phyloP scores from a whole-genome alignment of 2,888 invertebrate species.

The Lasioglossum lativentre region DNA sequence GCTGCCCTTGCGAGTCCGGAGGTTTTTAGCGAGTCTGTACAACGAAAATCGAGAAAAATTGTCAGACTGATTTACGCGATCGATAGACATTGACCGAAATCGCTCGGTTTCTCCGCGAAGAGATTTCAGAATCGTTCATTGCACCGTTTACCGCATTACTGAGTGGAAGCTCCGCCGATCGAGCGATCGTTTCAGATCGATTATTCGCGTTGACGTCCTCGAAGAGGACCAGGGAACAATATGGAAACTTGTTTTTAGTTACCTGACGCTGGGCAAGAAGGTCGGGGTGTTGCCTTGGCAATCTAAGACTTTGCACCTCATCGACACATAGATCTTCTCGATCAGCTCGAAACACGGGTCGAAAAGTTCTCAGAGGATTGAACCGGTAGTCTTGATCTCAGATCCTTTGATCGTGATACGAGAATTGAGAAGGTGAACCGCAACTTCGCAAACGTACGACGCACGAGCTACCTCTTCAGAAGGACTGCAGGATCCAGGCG shows the following conservation, averaged over 20 bases:
- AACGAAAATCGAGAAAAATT: background rate
- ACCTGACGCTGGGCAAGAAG: constrained; percentile 83
- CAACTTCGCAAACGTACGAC: constrained; percentile 1
- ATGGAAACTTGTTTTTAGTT: constrained; percentile 55
- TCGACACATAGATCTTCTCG: constrained; percentile 81
- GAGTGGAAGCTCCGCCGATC: background rate
- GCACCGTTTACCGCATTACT: background rate
- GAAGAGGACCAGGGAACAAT: background rate
- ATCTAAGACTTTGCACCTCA: constrained; percentile 83
- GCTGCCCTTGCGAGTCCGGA: constrained; percentile 93
- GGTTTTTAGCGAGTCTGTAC: constrained; percentile 92
- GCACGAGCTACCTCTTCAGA: constrained; percentile 20
- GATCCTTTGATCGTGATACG: background rate
- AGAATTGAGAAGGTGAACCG: background rate
- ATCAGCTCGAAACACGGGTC: constrained; percentile 35
- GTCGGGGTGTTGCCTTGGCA: constrained; percentile 83
- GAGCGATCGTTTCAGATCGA: background rate
- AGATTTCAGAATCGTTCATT: background rate
- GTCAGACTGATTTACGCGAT: background rate
- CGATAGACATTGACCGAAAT: background rate
- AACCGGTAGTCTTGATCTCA: background rate
- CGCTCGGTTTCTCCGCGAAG: background rate
- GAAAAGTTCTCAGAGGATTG: background rate
- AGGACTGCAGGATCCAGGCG: constrained; percentile 75
- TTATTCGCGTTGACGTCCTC: background rate